Base-by-base conservation (phyloP, 2,797 vertebrate genomes). In the Mus minutoides region DNA sequence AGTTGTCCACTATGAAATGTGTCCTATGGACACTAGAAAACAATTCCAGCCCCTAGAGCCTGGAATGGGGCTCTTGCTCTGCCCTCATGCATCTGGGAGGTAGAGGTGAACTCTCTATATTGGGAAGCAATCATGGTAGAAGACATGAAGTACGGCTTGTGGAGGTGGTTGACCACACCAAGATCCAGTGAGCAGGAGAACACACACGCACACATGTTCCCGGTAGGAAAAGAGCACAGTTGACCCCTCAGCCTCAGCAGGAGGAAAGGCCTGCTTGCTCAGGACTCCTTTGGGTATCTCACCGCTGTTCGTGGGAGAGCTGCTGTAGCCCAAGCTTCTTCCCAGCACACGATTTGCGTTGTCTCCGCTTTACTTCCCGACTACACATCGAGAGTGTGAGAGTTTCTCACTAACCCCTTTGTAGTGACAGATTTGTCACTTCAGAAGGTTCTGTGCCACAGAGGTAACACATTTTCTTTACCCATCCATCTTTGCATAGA, bases 341-440 rank as follows among this genome's bases (percentile, higher is more conserved):
- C 24, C 34, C 0, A 0, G 19, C 6, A 31, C 0, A 1, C n/a
- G 2, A 13, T 24, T 0, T 1, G 9, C 22, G 14, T n/a, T 40
- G 16, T 17, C n/a, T 60, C 46, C 4, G 0, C 31, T 31, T 78
- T 10, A 4, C 3, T 46, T 67, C 24, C 6, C 34, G 19, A 40
- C 1, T 14, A 10, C 34, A 6, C 26, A 0, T 19, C 3, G 21
- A 64, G 21, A 24, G 2, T 7, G 6, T 29, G 19, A 21, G 16
- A n/a, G 60, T 13, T 37, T 60, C 83, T n/a, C n/a, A 4, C 26
- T 22, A 3, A 0, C 21, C 64, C 69, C 79, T 86, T 19, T 0
- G 49, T 62, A 31, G 31, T 46, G 37, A 77, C 34, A 21, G 52
- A 14, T 56, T 37, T 60, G 49, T n/a, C 40, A 17, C 24, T 52